Percentiles rank a stretch among this genome's conserved stretches.
Evolutionary conservation across 2,888 invertebrate species (phyloP).

Genomic region (Acrobasis repandana): DNA sequence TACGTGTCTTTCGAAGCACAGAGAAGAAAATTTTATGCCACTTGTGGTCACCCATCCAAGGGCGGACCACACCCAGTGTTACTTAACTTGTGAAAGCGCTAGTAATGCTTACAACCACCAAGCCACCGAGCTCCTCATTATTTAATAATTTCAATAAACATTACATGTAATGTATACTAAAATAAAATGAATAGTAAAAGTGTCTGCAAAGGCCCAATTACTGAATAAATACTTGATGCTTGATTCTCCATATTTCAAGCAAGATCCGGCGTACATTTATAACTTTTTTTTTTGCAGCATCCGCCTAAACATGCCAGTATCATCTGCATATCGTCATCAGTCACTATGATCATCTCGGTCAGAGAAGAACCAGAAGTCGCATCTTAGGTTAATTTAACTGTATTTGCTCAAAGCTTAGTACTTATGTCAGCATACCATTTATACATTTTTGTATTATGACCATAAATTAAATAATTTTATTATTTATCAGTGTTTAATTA

Average conservation of each 20-base stretch:
- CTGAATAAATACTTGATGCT: too few relatives aligned
- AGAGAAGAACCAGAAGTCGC: neutral
- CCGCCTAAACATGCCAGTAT: conserved; percentile 43
- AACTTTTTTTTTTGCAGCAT: conserved; percentile 45
- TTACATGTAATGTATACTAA: too few relatives aligned
- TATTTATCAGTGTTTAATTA: conserved; percentile 24
- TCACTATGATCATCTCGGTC: neutral
- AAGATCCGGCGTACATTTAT: neutral
- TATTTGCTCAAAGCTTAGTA: conserved; percentile 31
- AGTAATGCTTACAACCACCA: too few relatives aligned
- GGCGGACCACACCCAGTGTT: too few relatives aligned
- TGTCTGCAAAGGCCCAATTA: too few relatives aligned
- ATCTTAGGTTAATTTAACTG: neutral
- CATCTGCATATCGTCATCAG: neutral
- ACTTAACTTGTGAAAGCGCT: too few relatives aligned
- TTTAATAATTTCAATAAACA: too few relatives aligned
- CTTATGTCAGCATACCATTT: conserved; percentile 40
- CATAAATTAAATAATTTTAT: conserved; percentile 27
- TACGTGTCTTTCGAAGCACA: too few relatives aligned
- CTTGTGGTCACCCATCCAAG: too few relatives aligned
- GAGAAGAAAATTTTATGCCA: too few relatives aligned
- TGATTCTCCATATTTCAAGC: neutral
- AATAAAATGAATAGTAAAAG: too few relatives aligned
- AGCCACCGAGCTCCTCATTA: too few relatives aligned
- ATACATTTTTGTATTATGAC: conserved; percentile 40